These are phyloP conservation scores for Acanthurus leucopareius DNA, from an alignment of 2,797 vertebrate species.

Conservation along the genomic window DNA sequence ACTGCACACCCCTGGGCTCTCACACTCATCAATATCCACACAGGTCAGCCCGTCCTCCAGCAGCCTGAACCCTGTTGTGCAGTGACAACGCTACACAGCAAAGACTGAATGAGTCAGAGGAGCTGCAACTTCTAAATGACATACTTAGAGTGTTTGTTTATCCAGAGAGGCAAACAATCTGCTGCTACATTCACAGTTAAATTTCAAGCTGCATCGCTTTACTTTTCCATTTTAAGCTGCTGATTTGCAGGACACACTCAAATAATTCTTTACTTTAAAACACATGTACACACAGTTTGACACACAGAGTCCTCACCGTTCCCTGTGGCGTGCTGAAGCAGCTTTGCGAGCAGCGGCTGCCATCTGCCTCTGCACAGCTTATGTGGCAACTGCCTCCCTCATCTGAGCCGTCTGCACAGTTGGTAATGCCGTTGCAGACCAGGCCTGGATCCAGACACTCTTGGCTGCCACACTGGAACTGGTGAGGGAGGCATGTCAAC, in stretches of 20 bases:
- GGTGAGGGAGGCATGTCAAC: slow-evolving; percentile 80
- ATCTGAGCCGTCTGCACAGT: slow-evolving; percentile 89
- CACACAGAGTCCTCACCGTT: slow-evolving; percentile 79
- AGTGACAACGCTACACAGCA: slow-evolving; percentile 84
- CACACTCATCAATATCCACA: slow-evolving; percentile 87
- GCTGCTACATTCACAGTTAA: not conserved
- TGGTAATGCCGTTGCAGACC: slow-evolving; percentile 85
- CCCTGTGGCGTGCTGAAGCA: slow-evolving; percentile 90
- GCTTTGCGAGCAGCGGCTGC: slow-evolving; percentile 79
- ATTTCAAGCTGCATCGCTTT: not conserved
- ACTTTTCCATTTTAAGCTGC: not conserved
- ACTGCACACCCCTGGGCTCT: slow-evolving; percentile 77
- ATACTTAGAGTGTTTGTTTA: not conserved
- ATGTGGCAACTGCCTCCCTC: slow-evolving; percentile 86
- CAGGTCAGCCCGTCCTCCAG: slow-evolving; percentile 67
- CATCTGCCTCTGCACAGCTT: slow-evolving; percentile 63
- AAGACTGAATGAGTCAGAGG: not conserved
- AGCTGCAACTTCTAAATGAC: not conserved
- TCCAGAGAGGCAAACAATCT: not conserved
- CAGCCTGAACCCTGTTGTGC: slow-evolving; percentile 83
- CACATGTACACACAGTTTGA: too few species aligned
- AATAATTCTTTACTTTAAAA: not conserved
- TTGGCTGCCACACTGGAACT: slow-evolving; percentile 86
- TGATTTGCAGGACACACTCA: not conserved
- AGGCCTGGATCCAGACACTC: slow-evolving; percentile 84